These are phyloP conservation scores for Deilephila porcellus DNA, from an alignment of 2,888 invertebrate species.

Conservation along the genomic window DNA sequence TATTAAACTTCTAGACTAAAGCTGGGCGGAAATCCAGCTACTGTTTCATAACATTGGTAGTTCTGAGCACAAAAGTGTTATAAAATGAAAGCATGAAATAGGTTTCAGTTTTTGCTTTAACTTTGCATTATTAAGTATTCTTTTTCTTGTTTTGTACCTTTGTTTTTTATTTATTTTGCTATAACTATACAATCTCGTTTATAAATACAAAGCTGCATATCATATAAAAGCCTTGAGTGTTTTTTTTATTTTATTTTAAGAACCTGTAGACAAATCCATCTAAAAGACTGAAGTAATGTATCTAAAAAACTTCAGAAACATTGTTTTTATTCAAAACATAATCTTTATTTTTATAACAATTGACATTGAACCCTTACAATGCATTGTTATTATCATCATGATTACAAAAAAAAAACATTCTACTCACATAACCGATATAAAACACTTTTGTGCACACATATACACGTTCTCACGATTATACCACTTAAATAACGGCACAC, in stretches of 20 bases:
- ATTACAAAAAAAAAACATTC: not conserved
- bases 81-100: not conserved
- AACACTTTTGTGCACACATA: not conserved
- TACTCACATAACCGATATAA: not conserved
- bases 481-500: conserved; percentile 7
- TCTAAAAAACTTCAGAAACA: too few species aligned
- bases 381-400: not conserved
- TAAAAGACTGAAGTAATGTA: too few species aligned
- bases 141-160: not conserved
- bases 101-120: not conserved
- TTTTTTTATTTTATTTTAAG: too few species aligned
- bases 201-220: too few species aligned
- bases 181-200: too few species aligned
- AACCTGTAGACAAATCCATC: too few species aligned
- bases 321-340: too few species aligned
- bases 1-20: conserved; percentile 14
- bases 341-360: too few species aligned
- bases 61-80: not conserved
- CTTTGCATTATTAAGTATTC: not conserved
- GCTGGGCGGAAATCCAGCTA: not conserved
- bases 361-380: not conserved
- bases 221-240: too few species aligned
- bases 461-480: not conserved
- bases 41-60: not conserved
- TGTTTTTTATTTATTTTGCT: not conserved